Conservation (phyloP, 2,113 vertebrate genomes). For the Oenanthe melanoleuca region DNA sequence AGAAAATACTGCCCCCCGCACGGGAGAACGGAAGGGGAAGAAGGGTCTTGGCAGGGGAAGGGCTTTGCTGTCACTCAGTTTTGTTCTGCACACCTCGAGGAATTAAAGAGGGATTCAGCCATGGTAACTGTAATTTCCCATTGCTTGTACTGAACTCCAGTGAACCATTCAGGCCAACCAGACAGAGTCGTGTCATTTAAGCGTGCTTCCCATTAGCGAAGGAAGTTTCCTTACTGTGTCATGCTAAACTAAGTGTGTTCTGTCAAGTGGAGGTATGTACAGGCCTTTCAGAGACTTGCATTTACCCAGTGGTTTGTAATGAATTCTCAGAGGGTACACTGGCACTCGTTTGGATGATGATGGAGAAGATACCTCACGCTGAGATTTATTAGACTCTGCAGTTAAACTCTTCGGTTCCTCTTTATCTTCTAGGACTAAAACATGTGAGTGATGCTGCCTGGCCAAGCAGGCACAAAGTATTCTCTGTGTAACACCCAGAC, state of each 20-base stretch:
- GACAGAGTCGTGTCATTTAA: slow-evolving; percentile 66
- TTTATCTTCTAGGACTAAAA: slow-evolving; percentile 76
- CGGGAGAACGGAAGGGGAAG: slow-evolving; percentile 73
- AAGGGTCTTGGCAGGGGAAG: slow-evolving; percentile 76
- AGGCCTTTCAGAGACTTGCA: slow-evolving; percentile 70
- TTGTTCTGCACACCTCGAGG: slow-evolving; percentile 71
- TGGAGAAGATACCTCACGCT: slow-evolving; percentile 73
- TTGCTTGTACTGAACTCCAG: slow-evolving; percentile 70
- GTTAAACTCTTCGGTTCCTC: slow-evolving; percentile 72
- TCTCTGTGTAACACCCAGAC: slow-evolving; percentile 71
- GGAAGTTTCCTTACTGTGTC: slow-evolving; percentile 73
- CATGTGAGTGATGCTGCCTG: slow-evolving; percentile 75
- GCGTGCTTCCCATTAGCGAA: slow-evolving; percentile 70
- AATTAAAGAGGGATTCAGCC: slow-evolving; percentile 75
- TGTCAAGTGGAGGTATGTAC: slow-evolving; percentile 71
- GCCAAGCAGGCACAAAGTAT: slow-evolving; percentile 71
- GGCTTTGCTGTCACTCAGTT: slow-evolving; percentile 75
- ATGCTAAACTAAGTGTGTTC: slow-evolving; percentile 76
- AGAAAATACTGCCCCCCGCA: slow-evolving; percentile 71
- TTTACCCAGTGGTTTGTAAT: slow-evolving; percentile 67
- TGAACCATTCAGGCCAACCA: slow-evolving; percentile 69
- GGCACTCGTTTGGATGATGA: slow-evolving; percentile 67
- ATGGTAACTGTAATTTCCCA: slow-evolving; percentile 67
- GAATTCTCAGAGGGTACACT: slow-evolving; percentile 71
- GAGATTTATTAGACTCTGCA: slow-evolving; percentile 76